Conservation (phyloP, 2,113 vertebrate species). For the Rana temporaria region DNA sequence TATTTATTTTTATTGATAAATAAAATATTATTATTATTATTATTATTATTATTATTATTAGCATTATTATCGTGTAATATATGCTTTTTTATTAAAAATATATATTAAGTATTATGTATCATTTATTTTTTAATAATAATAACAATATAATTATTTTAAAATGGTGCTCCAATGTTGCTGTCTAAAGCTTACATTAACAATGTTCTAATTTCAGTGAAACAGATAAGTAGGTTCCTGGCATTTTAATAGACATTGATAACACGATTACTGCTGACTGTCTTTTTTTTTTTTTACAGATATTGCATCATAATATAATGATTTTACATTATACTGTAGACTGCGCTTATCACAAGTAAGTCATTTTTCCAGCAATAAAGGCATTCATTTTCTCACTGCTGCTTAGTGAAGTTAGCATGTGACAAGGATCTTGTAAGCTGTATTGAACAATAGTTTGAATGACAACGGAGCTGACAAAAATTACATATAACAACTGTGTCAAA, state of each 20-base stretch:
- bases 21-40: no score
- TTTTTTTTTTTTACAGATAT: background rate
- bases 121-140: no score
- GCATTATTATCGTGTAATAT: no score
- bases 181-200: no score
- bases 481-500: no score
- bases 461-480: no score
- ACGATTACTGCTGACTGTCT: conserved; percentile 19
- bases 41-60: no score
- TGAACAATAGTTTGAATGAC: background rate
- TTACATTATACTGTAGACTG: background rate
- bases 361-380: background rate
- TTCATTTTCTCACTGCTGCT: background rate
- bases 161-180: no score
- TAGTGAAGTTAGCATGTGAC: background rate
- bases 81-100: no score
- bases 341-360: background rate
- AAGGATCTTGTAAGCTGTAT: background rate
- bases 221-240: background rate
- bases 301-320: background rate
- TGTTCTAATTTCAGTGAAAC: background rate
- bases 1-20: no score
- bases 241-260: conserved; percentile 5
- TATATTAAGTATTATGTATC: no score
- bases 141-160: no score